Evolutionary conservation across 64 coral and sea anemone genomes (phyloP).

Genomic region (Astreopora myriophthalma): DNA sequence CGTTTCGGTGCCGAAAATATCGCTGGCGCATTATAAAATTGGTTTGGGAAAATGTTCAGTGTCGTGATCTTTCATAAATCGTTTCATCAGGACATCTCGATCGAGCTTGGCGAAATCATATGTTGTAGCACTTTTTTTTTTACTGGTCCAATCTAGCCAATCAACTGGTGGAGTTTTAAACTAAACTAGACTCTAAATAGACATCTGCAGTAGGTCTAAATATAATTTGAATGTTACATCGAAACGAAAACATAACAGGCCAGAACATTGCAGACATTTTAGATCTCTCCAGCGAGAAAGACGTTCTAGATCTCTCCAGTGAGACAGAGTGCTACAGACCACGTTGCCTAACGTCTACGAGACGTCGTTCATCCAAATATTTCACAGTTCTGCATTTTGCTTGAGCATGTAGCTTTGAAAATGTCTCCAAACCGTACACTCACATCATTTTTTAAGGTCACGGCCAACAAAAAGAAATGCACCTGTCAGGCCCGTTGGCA

Average conservation of each 20-base stretch:
- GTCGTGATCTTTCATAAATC: not conserved
- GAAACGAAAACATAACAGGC: not conserved
- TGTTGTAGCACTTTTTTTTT: not conserved
- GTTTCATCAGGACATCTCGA: not conserved
- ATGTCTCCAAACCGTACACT: constrained; percentile 44
- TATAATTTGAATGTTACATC: not conserved
- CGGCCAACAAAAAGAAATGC: constrained; percentile 54
- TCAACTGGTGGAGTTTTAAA: not conserved
- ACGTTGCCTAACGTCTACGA: not conserved
- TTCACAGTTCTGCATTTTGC: not conserved
- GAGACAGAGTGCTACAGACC: not conserved
- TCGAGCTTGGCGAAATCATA: not conserved
- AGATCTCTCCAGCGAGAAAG: too few species aligned
- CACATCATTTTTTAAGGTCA: constrained; percentile 28
- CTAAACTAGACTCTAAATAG: too few species aligned
- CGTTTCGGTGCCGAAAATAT: not conserved
- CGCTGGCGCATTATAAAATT: not conserved
- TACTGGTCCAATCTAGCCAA: not conserved
- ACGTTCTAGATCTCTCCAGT: too few species aligned
- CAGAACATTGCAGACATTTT: not conserved
- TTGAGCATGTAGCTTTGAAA: constrained; percentile 8
- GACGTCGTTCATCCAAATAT: not conserved
- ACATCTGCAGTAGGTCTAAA: not conserved
- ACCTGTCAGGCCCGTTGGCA: too few species aligned
- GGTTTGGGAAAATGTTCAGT: not conserved